A percentile compares a stretch with the other conserved stretches of the same genome.
phyloP scores from a whole-genome alignment of 1,140 invertebrate genomes.

The Glomeris maerens region DNA sequence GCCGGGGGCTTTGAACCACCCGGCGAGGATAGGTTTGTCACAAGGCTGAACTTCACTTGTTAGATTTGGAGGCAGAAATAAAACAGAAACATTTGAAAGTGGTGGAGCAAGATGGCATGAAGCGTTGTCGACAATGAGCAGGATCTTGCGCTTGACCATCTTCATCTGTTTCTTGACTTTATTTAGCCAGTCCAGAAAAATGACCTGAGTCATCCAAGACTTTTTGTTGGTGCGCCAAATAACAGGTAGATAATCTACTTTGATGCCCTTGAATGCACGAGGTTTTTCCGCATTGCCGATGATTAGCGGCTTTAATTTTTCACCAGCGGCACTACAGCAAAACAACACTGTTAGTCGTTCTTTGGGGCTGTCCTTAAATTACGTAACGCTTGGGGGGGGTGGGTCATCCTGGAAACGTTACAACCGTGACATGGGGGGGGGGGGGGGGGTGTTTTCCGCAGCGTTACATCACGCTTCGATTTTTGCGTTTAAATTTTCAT shows the following conservation, averaged over 20 bases:
- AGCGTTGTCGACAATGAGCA: slow-evolving; percentile 14
- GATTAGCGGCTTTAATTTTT: slow-evolving; percentile 16
- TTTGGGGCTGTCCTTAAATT: too few relatives aligned
- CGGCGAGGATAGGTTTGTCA: too few relatives aligned
- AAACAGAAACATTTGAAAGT: slow-evolving; percentile 11
- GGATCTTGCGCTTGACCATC: slow-evolving; percentile 12
- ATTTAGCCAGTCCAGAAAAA: slow-evolving; percentile 19
- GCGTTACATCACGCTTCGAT: too few relatives aligned
- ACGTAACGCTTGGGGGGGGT: too few relatives aligned
- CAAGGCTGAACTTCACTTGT: slow-evolving; percentile 19
- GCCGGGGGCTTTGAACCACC: too few relatives aligned
- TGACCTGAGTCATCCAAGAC: slow-evolving; percentile 20
- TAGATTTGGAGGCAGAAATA: slow-evolving; percentile 20
- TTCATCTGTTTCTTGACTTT: slow-evolving; percentile 15
- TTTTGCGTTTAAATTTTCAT: too few relatives aligned
- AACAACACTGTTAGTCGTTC: slow-evolving; percentile 16
- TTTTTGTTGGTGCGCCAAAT: slow-evolving; percentile 17
- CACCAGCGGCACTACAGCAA: slow-evolving; percentile 13
- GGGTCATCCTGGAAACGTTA: too few relatives aligned
- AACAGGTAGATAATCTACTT: slow-evolving; percentile 14
- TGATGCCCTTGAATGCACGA: slow-evolving; percentile 18
- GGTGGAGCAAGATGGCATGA: background rate
- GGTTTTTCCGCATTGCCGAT: slow-evolving; percentile 18
- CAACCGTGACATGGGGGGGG: too few relatives aligned
- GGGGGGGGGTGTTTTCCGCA: too few relatives aligned